Conservation (phyloP, 2,113 vertebrate genomes). For the Podocnemis expansa region DNA sequence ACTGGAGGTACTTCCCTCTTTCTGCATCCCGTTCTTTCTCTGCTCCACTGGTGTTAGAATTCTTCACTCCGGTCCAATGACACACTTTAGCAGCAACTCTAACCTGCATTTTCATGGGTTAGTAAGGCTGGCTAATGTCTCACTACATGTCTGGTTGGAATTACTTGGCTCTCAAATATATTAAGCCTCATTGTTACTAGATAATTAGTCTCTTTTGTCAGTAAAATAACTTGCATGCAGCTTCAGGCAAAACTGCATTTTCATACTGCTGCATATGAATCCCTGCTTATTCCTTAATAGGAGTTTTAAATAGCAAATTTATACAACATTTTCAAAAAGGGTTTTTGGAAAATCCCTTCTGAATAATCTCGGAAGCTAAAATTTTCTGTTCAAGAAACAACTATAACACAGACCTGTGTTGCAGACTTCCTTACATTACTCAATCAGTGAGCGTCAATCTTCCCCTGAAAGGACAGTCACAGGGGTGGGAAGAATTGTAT, state of each 20-base stretch:
- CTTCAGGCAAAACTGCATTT: not conserved
- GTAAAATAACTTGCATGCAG: not conserved
- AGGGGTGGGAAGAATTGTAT: not conserved
- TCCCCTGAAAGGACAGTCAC: not conserved
- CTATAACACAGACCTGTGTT: not conserved
- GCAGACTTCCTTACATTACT: not conserved
- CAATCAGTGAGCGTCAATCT: not conserved
- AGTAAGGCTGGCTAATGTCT: not conserved
- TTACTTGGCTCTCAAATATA: not conserved
- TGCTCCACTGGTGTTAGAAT: not conserved
- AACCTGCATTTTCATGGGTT: not conserved
- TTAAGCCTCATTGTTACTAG: not conserved
- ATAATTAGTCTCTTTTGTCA: not conserved
- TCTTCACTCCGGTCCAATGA: not conserved
- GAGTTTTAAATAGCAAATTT: not conserved
- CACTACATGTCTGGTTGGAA: not conserved
- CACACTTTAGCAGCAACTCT: not conserved
- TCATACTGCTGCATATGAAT: not conserved
- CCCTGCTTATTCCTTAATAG: not conserved
- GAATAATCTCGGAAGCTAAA: not conserved
- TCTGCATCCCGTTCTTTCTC: not conserved
- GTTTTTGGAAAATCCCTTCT: not conserved
- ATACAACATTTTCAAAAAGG: not conserved
- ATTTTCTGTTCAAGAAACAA: not conserved
- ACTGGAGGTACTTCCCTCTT: constrained; percentile 78